phyloP scores from a whole-genome alignment of 2,113 vertebrate species.

The Hippocampus mohnikei region DNA sequence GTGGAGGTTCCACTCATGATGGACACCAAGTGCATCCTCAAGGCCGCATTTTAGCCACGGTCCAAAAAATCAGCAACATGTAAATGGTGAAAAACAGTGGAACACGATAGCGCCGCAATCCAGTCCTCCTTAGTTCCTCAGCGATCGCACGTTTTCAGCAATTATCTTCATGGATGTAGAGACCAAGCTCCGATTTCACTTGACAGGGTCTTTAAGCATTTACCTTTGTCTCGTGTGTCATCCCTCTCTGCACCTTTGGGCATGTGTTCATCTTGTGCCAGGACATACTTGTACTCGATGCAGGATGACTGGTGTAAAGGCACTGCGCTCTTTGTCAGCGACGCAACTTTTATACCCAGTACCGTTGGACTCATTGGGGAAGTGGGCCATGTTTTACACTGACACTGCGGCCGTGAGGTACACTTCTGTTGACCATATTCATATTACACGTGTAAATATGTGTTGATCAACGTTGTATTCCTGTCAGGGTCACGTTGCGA shows the following conservation, averaged over 20 bases:
- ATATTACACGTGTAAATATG: no score
- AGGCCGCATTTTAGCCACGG: no score
- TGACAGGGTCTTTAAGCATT: neutral
- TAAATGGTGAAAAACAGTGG: no score
- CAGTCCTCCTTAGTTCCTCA: neutral
- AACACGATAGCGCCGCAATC: neutral
- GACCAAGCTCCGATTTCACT: neutral
- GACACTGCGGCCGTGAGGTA: constrained; percentile 25
- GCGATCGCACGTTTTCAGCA: neutral
- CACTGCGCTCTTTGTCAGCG: constrained; percentile 47
- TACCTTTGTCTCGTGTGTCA: constrained; percentile 31
- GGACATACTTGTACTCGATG: constrained; percentile 52
- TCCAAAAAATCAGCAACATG: no score
- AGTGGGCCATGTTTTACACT: constrained; percentile 10
- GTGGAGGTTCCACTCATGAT: no score
- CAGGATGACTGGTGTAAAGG: constrained; percentile 43
- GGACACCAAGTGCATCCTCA: no score
- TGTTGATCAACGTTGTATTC: no score
- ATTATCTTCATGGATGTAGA: neutral
- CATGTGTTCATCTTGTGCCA: constrained; percentile 53
- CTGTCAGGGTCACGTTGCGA: neutral
- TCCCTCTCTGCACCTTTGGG: constrained; percentile 52
- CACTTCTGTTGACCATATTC: constrained; percentile 19
- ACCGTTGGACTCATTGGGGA: constrained; percentile 53
- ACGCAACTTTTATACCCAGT: constrained; percentile 60